These are phyloP conservation scores for Gymnocephalus cernua DNA, from an alignment of 2,113 vertebrate genomes.

Conservation along the genomic window DNA sequence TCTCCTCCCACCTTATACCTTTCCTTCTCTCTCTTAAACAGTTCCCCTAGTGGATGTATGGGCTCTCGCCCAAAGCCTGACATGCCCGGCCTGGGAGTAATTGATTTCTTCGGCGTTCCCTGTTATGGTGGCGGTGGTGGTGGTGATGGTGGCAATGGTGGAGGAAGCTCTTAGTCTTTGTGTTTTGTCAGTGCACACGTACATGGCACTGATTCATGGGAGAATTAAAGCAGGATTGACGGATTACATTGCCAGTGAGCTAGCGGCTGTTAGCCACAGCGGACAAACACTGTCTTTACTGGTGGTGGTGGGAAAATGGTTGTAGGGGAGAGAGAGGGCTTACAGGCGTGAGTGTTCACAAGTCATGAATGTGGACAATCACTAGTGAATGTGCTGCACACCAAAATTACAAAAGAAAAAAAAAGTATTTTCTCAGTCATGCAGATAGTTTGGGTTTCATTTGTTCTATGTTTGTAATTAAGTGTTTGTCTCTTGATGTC, in stretches of 20 bases:
- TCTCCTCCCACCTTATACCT: conserved; percentile 47
- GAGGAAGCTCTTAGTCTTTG: conserved; percentile 42
- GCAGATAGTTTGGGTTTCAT: neutral
- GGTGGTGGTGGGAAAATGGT: conserved; percentile 13
- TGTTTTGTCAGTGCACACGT: conserved; percentile 40
- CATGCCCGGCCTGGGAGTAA: conserved; percentile 67
- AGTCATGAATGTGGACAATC: neutral
- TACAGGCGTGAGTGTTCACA: neutral
- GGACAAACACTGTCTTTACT: conserved; percentile 20
- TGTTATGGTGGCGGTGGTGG: conserved; percentile 30
- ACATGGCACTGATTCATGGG: conserved; percentile 39
- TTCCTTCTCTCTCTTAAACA: conserved; percentile 58
- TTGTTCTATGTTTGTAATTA: no score
- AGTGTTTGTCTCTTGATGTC: no score
- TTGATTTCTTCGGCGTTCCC: conserved; percentile 71
- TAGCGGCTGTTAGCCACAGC: conserved; percentile 17
- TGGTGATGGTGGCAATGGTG: conserved; percentile 43
- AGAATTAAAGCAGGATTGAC: conserved; percentile 49
- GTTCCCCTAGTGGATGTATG: conserved; percentile 64
- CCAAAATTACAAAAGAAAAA: neutral
- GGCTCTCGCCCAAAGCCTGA: conserved; percentile 47
- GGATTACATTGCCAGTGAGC: conserved; percentile 28
- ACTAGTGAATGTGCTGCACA: neutral
- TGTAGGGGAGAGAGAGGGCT: neutral
- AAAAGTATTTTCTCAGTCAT: neutral